Evolutionary conservation across 2,113 vertebrate species (phyloP).

Genomic region (Tupaia tana): DNA sequence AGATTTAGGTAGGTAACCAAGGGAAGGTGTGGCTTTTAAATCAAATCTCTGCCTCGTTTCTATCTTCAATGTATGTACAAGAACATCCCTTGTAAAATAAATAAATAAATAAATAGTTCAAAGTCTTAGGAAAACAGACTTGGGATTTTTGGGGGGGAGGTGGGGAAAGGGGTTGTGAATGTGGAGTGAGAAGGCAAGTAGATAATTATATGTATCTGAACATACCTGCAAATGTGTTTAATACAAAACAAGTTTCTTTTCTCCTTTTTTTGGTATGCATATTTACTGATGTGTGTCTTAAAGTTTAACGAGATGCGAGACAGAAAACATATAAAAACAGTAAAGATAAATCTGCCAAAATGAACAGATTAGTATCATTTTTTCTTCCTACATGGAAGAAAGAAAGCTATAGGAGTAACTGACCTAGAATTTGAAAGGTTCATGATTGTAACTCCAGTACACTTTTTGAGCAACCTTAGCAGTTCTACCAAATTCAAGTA

Average conservation of each 20-base stretch:
- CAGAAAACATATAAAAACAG: conserved; percentile 34
- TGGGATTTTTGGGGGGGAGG: background rate
- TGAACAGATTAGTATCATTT: background rate
- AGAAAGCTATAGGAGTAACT: background rate
- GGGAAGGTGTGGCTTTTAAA: conserved; percentile 57
- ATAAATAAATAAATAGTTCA: background rate
- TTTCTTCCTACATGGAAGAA: background rate
- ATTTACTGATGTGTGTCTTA: conserved; percentile 15
- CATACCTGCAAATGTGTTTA: conserved; percentile 20
- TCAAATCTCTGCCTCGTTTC: conserved; percentile 60
- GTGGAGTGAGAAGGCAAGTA: background rate
- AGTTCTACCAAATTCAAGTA: conserved; percentile 20
- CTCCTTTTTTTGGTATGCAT: background rate
- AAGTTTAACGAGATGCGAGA: background rate
- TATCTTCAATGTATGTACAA: conserved; percentile 30
- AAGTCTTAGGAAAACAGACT: conserved; percentile 38
- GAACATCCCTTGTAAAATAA: conserved; percentile 51
- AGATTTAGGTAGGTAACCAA: conserved; percentile 67
- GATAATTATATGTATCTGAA: background rate
- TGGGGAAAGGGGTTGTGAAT: too few species aligned
- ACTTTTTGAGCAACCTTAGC: background rate
- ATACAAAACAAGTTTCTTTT: background rate
- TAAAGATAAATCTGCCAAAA: background rate
- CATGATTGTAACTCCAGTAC: background rate
- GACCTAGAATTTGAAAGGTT: conserved; percentile 15